Base-by-base conservation (phyloP, 2,797 vertebrate species). In the Falco rusticolus region DNA sequence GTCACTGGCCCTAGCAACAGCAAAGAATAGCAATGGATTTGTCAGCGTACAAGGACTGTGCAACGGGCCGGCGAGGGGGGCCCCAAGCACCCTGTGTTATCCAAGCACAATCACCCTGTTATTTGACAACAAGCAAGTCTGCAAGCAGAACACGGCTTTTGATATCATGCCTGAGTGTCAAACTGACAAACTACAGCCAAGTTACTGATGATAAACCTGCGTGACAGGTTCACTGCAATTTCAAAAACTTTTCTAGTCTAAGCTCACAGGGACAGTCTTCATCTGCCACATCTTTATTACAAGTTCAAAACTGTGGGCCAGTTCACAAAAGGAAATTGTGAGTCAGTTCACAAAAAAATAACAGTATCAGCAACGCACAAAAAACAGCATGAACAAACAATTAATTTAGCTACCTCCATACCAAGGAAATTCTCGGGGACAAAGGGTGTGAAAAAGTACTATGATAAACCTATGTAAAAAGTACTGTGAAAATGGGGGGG, bases 1-100 rank as follows among this genome's bases (percentile, higher is more conserved):
- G 84, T 45, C 75, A 50, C 64, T 21, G 71, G 89, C 92, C 94
- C 78, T 96, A 87, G 94, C 96, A 96, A 96, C 93, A 84, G 78
- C 26, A 3, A 89, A 93, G 93, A 96, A 96, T 41, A 90, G 84
- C 77, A 41, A 33, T 9, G 68, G 86, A 51, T 85, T 71, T 92
- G 84, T 77, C 87, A 83, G 84, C 6, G 2, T 84, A 39, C 87
- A 56, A 47, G 83, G 71, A 74, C 56, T 1, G 2, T 1, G 33
- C 80, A 31, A 34, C 5, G 0, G 33, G 71, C 56, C 31, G 0
- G 22, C 5, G 10, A 81, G 84, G 70, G 80, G 71, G 93, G 80
- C 86, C 87, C 91, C 84, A 10, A 12, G 41, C 85, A 66, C 66
- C 51, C 91, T 6, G 70, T 1, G 60, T 34, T 84, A 68, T 16